These are phyloP conservation scores for Brachyalestes nurse DNA, from an alignment of 2,797 vertebrate genomes.

Conservation along the genomic window DNA sequence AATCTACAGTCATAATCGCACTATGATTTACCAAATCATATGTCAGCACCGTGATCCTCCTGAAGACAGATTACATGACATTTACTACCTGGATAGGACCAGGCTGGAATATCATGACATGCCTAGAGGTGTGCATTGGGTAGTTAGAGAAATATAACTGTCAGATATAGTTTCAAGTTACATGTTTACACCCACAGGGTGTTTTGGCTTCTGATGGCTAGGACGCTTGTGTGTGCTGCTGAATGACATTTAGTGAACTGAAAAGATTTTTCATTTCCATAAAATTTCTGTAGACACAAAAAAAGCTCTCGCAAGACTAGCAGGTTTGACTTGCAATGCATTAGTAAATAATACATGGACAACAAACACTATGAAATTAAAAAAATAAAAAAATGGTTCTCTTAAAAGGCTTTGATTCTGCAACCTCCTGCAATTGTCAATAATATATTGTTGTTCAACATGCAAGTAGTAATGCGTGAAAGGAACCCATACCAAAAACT, in stretches of 20 bases:
- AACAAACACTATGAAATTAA: neutral
- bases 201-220: neutral
- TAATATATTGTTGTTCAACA: neutral
- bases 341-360: neutral
- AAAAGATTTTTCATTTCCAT: neutral
- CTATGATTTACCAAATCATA: slow-evolving; percentile 12
- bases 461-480: neutral
- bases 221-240: neutral
- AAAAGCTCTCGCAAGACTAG: too few species aligned
- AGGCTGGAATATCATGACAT: slow-evolving; percentile 57
- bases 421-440: neutral
- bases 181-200: slow-evolving; percentile 30
- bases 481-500: neutral
- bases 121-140: slow-evolving; percentile 55
- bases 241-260: neutral
- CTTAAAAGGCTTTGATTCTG: neutral
- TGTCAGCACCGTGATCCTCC: neutral
- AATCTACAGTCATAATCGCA: neutral
- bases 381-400: neutral
- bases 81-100: slow-evolving; percentile 21
- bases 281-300: neutral
- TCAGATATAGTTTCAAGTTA: slow-evolving; percentile 76
- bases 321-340: neutral
- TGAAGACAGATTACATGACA: slow-evolving; percentile 11
- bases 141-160: slow-evolving; percentile 55